Percentiles rank a stretch among this genome's conserved stretches.
Conservation (phyloP, 1,140 invertebrate genomes). For the Drosophila subpulchrella region DNA sequence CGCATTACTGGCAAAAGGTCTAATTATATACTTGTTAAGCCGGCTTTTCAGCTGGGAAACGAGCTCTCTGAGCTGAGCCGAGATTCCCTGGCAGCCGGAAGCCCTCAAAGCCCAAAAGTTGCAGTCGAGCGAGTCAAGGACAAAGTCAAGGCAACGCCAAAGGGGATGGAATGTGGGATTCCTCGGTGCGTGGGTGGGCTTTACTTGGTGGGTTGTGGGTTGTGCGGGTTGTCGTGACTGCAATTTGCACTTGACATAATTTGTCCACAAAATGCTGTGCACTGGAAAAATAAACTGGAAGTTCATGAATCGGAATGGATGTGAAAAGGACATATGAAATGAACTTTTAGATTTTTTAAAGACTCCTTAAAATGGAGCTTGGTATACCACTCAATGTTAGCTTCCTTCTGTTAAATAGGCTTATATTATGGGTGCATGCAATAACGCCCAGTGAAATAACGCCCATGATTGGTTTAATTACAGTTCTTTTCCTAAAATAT, state of each 20-base stretch:
- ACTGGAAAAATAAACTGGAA: neutral
- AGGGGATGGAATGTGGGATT: neutral
- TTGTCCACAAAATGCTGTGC: neutral
- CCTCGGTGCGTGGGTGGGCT: slow-evolving; percentile 1
- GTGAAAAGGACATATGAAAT: too few species aligned
- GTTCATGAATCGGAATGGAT: neutral
- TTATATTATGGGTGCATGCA: too few species aligned
- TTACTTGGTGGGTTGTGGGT: neutral
- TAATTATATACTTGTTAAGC: slow-evolving; percentile 9
- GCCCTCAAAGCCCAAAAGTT: slow-evolving; percentile 31
- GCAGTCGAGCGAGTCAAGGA: slow-evolving; percentile 54
- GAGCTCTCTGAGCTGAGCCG: neutral
- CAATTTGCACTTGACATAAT: slow-evolving; percentile 33
- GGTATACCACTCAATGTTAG: too few species aligned
- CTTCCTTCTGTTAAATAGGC: too few species aligned
- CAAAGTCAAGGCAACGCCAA: slow-evolving; percentile 50
- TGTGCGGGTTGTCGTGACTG: neutral
- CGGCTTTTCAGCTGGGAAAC: slow-evolving; percentile 1
- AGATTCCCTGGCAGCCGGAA: slow-evolving; percentile 30
- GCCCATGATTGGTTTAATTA: too few species aligned
- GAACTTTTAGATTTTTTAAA: too few species aligned
- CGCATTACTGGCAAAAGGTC: slow-evolving; percentile 1
- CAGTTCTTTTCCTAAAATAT: too few species aligned
- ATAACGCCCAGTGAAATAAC: too few species aligned
- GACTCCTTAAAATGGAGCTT: too few species aligned